Conservation (phyloP, 1,140 invertebrate genomes). For the Adoxophyes honmai region DNA sequence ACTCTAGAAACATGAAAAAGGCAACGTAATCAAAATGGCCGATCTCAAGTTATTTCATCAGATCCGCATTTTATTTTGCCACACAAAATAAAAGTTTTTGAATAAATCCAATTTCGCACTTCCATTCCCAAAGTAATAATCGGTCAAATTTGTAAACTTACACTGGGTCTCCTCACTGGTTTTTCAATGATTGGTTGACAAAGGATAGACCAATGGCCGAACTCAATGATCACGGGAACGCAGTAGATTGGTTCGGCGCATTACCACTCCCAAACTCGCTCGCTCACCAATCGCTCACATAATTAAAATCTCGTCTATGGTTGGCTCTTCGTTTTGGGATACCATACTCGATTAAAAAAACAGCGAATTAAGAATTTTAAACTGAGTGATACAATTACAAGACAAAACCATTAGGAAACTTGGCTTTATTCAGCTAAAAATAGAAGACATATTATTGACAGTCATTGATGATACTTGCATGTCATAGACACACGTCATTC, state of each 20-base stretch:
- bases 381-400: too few relatives aligned
- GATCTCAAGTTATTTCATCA: conserved; percentile 56
- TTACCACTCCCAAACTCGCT: conserved; percentile 74
- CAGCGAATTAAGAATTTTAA: too few relatives aligned
- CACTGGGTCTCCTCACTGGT: conserved; percentile 73
- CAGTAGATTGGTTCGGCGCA: conserved; percentile 74
- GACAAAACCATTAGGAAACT: too few relatives aligned
- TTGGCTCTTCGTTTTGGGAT: conserved; percentile 11
- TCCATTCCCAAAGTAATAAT: conserved; percentile 44
- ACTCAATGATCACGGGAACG: conserved; percentile 71
- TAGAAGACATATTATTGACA: too few relatives aligned
- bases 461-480: too few relatives aligned
- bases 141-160: conserved; percentile 70
- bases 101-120: conserved; percentile 28
- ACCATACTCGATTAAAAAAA: neutral
- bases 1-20: conserved; percentile 43
- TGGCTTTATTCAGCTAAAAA: too few relatives aligned
- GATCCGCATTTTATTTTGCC: conserved; percentile 33
- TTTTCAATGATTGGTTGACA: conserved; percentile 77
- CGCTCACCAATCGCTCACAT: conserved; percentile 62
- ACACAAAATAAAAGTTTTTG: conserved; percentile 34
- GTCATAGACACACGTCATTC: too few relatives aligned
- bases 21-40: conserved; percentile 72
- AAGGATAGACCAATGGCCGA: conserved; percentile 76
- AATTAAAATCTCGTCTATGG: conserved; percentile 63